Percentiles rank a stretch among this genome's conserved stretches.
These are phyloP conservation scores for Rotaria sp. DNA, from an alignment of 2,888 invertebrate genomes.

Conservation along the genomic window DNA sequence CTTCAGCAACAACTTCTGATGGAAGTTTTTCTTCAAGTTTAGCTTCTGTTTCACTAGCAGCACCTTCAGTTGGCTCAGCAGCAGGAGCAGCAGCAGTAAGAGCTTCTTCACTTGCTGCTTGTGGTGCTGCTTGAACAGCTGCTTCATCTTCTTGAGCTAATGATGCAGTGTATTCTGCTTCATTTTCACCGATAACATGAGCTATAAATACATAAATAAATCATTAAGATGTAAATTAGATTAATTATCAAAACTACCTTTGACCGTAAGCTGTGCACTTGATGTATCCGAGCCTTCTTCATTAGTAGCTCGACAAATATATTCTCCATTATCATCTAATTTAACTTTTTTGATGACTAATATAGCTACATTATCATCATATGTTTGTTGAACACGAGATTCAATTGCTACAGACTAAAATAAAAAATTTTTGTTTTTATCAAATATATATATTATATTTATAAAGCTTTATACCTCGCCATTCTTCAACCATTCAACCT, in stretches of 20 bases:
- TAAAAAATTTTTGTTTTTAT: conserved; percentile 51
- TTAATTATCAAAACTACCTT: conserved; percentile 8
- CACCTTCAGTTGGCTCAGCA: background rate
- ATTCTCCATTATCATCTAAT: conserved; percentile 71
- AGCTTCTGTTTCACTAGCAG: conserved; percentile 32
- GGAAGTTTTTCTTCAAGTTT: background rate
- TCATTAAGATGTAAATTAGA: background rate
- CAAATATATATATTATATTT: no score
- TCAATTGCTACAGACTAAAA: background rate
- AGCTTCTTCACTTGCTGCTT: background rate
- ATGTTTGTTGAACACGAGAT: background rate
- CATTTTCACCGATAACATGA: conserved; percentile 26
- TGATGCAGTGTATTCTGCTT: conserved; percentile 28
- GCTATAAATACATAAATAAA: background rate
- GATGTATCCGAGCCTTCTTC: conserved; percentile 78
- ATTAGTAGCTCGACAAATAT: conserved; percentile 89
- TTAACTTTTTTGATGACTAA: conserved; percentile 78
- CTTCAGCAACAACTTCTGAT: conserved; percentile 1
- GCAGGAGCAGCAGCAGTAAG: background rate
- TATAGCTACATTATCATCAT: conserved; percentile 65
- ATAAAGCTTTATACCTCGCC: conserved; percentile 63
- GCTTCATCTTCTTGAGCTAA: background rate
- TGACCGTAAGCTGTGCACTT: conserved; percentile 36
- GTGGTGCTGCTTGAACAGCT: background rate
- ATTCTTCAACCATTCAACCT: conserved; percentile 86